Evolutionary conservation across 2,888 invertebrate species (phyloP).

Genomic region (Unio delphinus): DNA sequence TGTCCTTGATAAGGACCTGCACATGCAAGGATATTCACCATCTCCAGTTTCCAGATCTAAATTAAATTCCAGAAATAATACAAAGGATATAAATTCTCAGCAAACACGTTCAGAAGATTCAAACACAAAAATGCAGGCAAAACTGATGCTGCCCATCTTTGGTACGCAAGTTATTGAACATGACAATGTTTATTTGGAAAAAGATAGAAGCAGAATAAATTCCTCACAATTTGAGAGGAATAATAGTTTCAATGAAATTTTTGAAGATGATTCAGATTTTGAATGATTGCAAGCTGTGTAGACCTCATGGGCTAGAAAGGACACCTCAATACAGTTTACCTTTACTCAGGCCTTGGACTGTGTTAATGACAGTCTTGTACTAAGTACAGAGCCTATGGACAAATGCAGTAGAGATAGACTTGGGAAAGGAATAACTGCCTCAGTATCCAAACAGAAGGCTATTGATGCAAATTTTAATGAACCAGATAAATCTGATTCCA

Average conservation of each 20-base stretch:
- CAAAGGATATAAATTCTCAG: no score
- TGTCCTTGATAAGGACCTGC: no score
- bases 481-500: constrained; percentile 1
- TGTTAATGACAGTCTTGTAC: constrained; percentile 36
- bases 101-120: no score
- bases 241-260: constrained; percentile 2
- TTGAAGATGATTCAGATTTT: constrained; percentile 18
- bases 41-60: no score
- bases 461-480: constrained; percentile 3
- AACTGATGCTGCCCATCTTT: no score
- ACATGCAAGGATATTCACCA: no score
- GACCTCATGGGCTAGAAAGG: constrained; percentile 9
- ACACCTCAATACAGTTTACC: constrained; percentile 40
- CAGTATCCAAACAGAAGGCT: neutral
- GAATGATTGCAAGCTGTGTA: constrained; percentile 13
- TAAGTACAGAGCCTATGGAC: constrained; percentile 8
- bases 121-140: no score
- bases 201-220: no score
- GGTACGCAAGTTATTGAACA: no score
- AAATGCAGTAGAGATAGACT: neutral
- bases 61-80: no score
- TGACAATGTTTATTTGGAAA: no score
- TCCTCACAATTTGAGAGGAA: neutral
- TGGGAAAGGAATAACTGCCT: neutral
- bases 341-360: constrained; percentile 57